Percentiles rank a stretch among this genome's conserved stretches.
Conservation (phyloP, 2,888 invertebrate species). For the Orgyia antiqua region DNA sequence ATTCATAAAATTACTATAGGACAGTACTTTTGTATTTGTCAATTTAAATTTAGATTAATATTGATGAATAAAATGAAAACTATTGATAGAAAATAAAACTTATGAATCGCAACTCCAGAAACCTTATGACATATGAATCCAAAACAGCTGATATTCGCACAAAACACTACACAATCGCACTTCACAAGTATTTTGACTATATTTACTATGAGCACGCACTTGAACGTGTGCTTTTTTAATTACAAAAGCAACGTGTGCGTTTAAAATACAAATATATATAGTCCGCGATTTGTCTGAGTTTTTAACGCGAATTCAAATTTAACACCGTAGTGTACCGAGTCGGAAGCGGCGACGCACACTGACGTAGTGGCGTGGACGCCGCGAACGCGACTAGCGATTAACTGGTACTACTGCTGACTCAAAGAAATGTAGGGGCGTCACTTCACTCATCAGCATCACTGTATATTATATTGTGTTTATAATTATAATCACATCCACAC, state of each 20-base stretch:
- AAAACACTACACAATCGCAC: slow-evolving; percentile 38
- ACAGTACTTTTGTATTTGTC: too few relatives aligned
- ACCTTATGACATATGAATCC: slow-evolving; percentile 36
- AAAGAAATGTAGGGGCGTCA: slow-evolving; percentile 69
- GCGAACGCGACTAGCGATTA: slow-evolving; percentile 31
- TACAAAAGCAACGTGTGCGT: slow-evolving; percentile 55
- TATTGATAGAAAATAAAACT: too few relatives aligned
- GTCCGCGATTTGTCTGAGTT: slow-evolving; percentile 32
- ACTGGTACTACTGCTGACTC: slow-evolving; percentile 41
- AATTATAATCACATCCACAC: slow-evolving; percentile 41
- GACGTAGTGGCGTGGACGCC: slow-evolving; percentile 43
- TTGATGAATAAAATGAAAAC: too few relatives aligned
- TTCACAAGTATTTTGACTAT: slow-evolving; percentile 17
- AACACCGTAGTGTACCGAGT: slow-evolving; percentile 53
- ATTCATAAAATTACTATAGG: too few relatives aligned
- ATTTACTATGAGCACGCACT: slow-evolving; percentile 28
- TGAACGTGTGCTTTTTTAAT: slow-evolving; percentile 46
- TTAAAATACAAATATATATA: slow-evolving; percentile 18
- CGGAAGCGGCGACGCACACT: slow-evolving; percentile 63
- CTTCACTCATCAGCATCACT: slow-evolving; percentile 35
- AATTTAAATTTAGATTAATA: too few relatives aligned
- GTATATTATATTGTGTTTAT: slow-evolving; percentile 31
- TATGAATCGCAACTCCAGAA: slow-evolving; percentile 39
- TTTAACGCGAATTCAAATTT: slow-evolving; percentile 33
- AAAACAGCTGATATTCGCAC: slow-evolving; percentile 50